Conservation (phyloP, 2,888 invertebrate genomes). For the Nomada fucata region DNA sequence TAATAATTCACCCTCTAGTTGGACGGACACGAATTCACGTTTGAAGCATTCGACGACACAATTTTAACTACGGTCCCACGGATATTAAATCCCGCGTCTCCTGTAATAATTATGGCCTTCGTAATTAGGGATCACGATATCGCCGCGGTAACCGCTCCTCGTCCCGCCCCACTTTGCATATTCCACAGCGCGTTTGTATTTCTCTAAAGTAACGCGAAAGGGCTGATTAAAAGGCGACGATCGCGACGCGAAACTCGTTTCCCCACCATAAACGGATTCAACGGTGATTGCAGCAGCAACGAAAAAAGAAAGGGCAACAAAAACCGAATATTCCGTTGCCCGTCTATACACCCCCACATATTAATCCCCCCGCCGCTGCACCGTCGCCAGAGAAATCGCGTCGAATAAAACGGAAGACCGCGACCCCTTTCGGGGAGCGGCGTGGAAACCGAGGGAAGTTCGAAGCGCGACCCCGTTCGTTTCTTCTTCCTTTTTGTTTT, state of each 20-base stretch:
- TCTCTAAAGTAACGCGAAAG: conserved; percentile 32
- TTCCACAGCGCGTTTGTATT: conserved; percentile 44
- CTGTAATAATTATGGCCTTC: conserved; percentile 49
- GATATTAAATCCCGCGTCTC: conserved; percentile 41
- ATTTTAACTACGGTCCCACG: conserved; percentile 18
- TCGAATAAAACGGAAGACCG: no score
- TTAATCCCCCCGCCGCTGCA: no score
- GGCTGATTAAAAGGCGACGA: conserved; percentile 51
- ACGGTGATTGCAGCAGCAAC: no score
- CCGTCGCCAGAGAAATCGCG: no score
- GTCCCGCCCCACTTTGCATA: conserved; percentile 34
- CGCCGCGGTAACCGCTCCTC: conserved; percentile 17
- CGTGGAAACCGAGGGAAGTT: conserved; percentile 22
- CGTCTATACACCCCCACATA: no score
- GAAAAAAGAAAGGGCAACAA: background rate
- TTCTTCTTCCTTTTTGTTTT: conserved; percentile 1
- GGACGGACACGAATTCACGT: conserved; percentile 14
- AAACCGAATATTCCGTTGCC: no score
- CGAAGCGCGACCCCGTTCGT: conserved; percentile 35
- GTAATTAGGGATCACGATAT: conserved; percentile 46
- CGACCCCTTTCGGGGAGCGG: background rate
- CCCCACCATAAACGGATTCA: background rate
- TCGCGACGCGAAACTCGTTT: conserved; percentile 20
- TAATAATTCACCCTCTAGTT: conserved; percentile 24
- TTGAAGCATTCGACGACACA: conserved; percentile 37